Evolutionary conservation across 2,888 invertebrate genomes (phyloP).

Genomic region (Aphodius granarius): DNA sequence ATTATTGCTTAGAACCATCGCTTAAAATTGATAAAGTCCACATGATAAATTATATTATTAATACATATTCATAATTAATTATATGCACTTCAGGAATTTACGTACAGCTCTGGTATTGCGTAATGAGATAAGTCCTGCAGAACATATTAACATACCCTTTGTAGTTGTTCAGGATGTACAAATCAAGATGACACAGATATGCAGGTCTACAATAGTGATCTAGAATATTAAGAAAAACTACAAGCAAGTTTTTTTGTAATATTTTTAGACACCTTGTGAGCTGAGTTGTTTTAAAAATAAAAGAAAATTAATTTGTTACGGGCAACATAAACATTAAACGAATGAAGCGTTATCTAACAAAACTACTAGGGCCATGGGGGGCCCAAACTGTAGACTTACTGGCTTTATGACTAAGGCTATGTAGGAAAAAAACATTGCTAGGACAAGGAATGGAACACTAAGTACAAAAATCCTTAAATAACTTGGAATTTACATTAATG

Average conservation of each 20-base stretch:
- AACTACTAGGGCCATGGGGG: slow-evolving; percentile 17
- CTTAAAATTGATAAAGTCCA: neutral
- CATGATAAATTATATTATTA: neutral
- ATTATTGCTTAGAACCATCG: neutral
- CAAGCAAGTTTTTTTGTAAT: neutral
- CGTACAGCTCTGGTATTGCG: neutral
- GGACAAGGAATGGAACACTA: slow-evolving; percentile 16
- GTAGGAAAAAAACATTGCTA: slow-evolving; percentile 15
- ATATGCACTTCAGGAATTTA: neutral
- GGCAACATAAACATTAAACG: slow-evolving; percentile 25
- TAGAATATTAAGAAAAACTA: neutral
- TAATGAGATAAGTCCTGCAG: neutral
- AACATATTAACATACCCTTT: neutral
- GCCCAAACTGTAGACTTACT: slow-evolving; percentile 26
- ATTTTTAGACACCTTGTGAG: neutral
- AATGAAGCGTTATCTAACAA: slow-evolving; percentile 21
- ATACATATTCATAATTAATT: neutral
- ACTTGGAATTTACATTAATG: slow-evolving; percentile 23
- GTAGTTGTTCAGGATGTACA: neutral
- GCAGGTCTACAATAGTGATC: neutral
- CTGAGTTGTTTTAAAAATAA: neutral
- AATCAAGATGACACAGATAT: neutral
- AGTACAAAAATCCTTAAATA: slow-evolving; percentile 16
- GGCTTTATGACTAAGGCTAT: slow-evolving; percentile 28
- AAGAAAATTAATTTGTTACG: slow-evolving; percentile 9